Base-by-base conservation (phyloP, 1,140 invertebrate species). In the Halictus rubicundus region DNA sequence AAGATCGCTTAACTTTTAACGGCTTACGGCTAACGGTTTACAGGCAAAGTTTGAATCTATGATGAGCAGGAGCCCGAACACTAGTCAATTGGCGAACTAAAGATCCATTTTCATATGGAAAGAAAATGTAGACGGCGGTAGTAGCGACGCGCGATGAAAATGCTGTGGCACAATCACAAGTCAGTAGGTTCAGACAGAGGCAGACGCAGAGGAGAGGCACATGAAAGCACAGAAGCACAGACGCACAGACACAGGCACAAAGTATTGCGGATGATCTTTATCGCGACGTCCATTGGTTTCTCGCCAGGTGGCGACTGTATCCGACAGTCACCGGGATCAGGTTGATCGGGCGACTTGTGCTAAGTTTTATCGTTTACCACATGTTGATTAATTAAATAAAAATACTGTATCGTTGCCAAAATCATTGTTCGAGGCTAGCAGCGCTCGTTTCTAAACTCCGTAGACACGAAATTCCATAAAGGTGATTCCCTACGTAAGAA, bases 331-430 rank as follows among this genome's bases (percentile, higher is more conserved):
- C 85, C 88, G 84, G 83, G 87, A 85, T 90, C 87, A 72, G 84
- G 82, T 68, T 86, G 85, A 90, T 84, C 84, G 84, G 89, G 82
- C 84, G 82, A 88, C 83, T 91, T 87, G 77, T 83, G 78, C 83
- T 78, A 87, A 83, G 72, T 88, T 88, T 85, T 84, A 83, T 86
- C 81, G 39, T 89, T 89, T 82, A 82, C 87, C 89, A 90, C 89
- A 90, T 91, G 89, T 90, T 89, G 86, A 89, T 89, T 89, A 88
- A 86, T 88, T 84, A 84, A 82, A 80, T 78, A 78, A 68, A 72
- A 80, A 64, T 73, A 75, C 54, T 68, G 39, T 73, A 86, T 81
- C 23, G 68, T 61, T 78, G 68, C 59, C 72, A 77, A 68, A 82
- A 68, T 75, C 61, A 69, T 73, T 75, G 49, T 81, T 78, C 65